A percentile compares a stretch with the other conserved stretches of the same genome.
Conservation (phyloP, 1,140 invertebrate species). For the Halotydeus destructor region DNA sequence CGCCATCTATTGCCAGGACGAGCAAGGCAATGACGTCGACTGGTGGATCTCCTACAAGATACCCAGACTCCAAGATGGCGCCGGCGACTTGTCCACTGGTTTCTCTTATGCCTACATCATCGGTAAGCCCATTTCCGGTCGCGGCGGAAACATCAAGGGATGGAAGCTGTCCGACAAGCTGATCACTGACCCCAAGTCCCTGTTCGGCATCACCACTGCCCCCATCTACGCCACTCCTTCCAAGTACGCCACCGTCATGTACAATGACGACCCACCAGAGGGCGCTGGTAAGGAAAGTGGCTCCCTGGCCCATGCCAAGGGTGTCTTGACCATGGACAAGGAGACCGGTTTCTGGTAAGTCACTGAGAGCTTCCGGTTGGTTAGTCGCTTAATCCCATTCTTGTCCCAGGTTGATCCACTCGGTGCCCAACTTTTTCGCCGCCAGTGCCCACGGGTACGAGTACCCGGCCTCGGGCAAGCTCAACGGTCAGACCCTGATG, state of each 20-base stretch:
- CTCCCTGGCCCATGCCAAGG: background rate
- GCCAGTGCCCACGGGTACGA: too few species aligned
- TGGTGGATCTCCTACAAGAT: too few species aligned
- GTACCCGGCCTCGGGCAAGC: background rate
- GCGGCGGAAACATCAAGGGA: too few species aligned
- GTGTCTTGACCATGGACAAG: background rate
- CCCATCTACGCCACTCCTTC: background rate
- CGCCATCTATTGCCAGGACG: background rate
- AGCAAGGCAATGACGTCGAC: too few species aligned
- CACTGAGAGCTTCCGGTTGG: too few species aligned
- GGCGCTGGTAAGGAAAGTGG: background rate
- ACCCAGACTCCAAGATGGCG: too few species aligned
- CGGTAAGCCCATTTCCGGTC: too few species aligned
- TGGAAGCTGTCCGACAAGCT: background rate
- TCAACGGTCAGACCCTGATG: constrained; percentile 1
- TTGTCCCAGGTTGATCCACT: too few species aligned
- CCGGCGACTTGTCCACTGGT: too few species aligned
- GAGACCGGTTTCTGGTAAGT: background rate
- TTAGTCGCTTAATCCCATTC: too few species aligned
- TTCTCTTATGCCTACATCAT: too few species aligned
- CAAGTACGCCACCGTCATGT: background rate
- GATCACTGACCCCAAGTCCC: background rate
- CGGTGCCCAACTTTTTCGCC: too few species aligned
- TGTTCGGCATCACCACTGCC: background rate
- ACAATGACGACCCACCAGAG: background rate